Conservation (phyloP, 2,888 invertebrate genomes). For the Platycheirus albimanus region DNA sequence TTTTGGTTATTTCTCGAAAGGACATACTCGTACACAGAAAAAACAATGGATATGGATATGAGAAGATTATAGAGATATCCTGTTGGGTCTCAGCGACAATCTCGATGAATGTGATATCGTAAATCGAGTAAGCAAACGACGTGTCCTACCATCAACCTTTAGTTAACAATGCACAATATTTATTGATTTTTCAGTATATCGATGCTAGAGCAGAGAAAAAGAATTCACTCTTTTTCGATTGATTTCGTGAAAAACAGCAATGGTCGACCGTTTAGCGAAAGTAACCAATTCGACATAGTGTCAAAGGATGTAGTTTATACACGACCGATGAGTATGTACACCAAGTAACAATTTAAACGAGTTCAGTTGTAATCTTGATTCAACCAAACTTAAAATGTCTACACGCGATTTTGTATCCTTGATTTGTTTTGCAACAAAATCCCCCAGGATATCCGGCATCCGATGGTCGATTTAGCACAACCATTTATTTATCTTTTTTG, state of each 20-base stretch:
- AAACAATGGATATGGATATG: background rate
- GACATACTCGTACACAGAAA: too few species aligned
- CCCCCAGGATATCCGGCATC: slow-evolving; percentile 73
- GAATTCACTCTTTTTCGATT: too few species aligned
- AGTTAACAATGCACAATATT: slow-evolving; percentile 65
- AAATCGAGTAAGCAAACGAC: slow-evolving; percentile 59
- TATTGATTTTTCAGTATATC: slow-evolving; percentile 57
- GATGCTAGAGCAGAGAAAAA: slow-evolving; percentile 26
- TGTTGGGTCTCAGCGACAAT: slow-evolving; percentile 16
- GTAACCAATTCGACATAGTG: too few species aligned
- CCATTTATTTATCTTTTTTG: slow-evolving; percentile 69
- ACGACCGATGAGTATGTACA: slow-evolving; percentile 28
- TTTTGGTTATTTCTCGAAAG: slow-evolving; percentile 22
- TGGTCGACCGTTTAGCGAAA: slow-evolving; percentile 52
- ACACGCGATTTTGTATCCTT: slow-evolving; percentile 71
- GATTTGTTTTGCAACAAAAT: slow-evolving; percentile 70
- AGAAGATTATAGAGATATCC: background rate
- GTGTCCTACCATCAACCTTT: slow-evolving; percentile 41
- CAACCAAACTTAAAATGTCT: slow-evolving; percentile 72
- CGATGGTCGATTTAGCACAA: slow-evolving; percentile 74
- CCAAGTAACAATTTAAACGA: too few species aligned
- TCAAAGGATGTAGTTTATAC: too few species aligned
- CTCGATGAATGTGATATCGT: slow-evolving; percentile 55
- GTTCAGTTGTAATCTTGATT: slow-evolving; percentile 70
- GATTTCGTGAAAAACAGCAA: too few species aligned